A percentile compares a stretch with the other conserved stretches of the same genome.
Evolutionary conservation across 2,797 vertebrate species (phyloP).

Genomic region (Eupleurogrammus muticus): DNA sequence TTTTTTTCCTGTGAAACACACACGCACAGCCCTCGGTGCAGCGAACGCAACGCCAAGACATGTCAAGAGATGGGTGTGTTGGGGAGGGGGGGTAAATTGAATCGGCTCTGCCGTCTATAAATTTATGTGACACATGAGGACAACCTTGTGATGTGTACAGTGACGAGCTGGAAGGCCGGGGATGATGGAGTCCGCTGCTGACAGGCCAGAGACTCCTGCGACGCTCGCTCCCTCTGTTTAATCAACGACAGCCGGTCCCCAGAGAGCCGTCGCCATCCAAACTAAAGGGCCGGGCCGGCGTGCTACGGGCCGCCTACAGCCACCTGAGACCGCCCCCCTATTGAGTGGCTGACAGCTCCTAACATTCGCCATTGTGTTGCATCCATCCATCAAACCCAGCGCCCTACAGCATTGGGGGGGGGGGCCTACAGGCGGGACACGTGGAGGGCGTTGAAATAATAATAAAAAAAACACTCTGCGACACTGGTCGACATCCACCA

Average conservation of each 20-base stretch:
- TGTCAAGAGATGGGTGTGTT: neutral
- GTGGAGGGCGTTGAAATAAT: constrained; percentile 56
- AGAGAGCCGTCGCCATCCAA: constrained; percentile 68
- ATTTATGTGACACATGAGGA: constrained; percentile 12
- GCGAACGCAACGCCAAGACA: neutral
- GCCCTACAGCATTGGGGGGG: constrained; percentile 53
- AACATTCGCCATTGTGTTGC: constrained; percentile 72
- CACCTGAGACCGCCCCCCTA: constrained; percentile 72
- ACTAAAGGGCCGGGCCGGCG: constrained; percentile 51
- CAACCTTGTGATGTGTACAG: constrained; percentile 13
- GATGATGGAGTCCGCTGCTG: constrained; percentile 58
- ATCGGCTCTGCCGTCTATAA: constrained; percentile 16
- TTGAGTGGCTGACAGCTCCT: constrained; percentile 77
- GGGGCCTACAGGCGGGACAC: constrained; percentile 59
- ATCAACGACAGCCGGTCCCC: constrained; percentile 67
- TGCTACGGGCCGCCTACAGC: constrained; percentile 53
- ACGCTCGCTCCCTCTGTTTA: constrained; percentile 35
- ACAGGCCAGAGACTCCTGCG: constrained; percentile 56
- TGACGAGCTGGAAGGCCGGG: constrained; percentile 35
- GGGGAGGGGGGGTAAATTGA: neutral
- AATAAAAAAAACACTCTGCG: constrained; percentile 54
- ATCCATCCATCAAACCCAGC: constrained; percentile 72
- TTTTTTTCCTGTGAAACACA: constrained; percentile 6
- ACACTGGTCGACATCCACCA: constrained; percentile 60
- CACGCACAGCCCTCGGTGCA: neutral